Evolutionary conservation across 2,113 vertebrate genomes (phyloP).

Genomic region (Pelecanus crispus): DNA sequence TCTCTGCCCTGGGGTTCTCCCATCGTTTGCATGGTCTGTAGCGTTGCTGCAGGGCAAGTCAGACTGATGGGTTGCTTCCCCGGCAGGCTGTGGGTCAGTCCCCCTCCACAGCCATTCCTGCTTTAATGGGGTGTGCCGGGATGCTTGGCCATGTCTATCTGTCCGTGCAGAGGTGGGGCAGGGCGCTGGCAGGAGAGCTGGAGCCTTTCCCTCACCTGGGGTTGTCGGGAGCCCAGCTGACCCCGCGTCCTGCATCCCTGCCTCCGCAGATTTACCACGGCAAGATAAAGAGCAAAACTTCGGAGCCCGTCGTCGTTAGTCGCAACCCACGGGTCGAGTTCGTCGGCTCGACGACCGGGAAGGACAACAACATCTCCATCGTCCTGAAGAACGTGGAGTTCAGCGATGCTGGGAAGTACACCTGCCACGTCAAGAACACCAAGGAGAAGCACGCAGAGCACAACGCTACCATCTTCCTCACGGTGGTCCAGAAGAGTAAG

Average conservation of each 20-base stretch:
- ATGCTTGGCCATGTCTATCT: rapidly evolving
- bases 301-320: not conserved
- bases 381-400: conserved; percentile 85
- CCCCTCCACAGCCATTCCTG: rapidly evolving
- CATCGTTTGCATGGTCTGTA: rapidly evolving
- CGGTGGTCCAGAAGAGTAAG: conserved; percentile 88
- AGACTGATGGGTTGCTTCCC: not conserved
- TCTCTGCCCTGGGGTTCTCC: not conserved
- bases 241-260: not conserved
- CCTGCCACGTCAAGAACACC: conserved; percentile 87
- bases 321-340: conserved; percentile 76
- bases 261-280: conserved; percentile 37
- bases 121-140: rapidly evolving
- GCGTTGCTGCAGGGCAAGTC: rapidly evolving
- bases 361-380: conserved; percentile 83
- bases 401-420: conserved; percentile 85
- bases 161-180: not conserved
- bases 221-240: not conserved
- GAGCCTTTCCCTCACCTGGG: not conserved
- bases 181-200: not conserved
- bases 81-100: rapidly evolving
- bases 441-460: conserved; percentile 81
- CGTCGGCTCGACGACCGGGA: conserved; percentile 73
- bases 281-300: conserved; percentile 16
- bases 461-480: conserved; percentile 82